phyloP scores from a whole-genome alignment of 1,140 invertebrate species.

The Atopsyche davidsoni region DNA sequence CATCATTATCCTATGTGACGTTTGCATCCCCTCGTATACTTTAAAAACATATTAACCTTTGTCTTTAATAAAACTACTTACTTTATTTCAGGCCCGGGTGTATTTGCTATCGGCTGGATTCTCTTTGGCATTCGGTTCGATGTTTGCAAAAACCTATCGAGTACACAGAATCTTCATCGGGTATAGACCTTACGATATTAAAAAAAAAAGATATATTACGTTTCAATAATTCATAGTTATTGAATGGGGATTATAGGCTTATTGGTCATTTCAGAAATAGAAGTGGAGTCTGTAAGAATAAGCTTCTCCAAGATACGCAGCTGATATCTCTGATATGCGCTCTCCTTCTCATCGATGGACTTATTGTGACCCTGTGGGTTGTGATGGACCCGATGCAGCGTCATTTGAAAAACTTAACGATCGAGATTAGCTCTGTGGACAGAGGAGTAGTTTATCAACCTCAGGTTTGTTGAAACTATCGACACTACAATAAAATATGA shows the following conservation, averaged over 20 bases:
- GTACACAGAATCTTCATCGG: conserved; percentile 79
- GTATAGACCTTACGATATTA: conserved; percentile 36
- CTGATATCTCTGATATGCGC: conserved; percentile 73
- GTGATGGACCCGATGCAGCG: conserved; percentile 78
- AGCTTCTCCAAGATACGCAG: conserved; percentile 78
- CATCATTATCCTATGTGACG: too few relatives aligned
- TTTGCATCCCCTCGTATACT: too few relatives aligned
- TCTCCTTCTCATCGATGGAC: conserved; percentile 68
- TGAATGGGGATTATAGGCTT: conserved; percentile 1
- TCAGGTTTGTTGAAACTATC: conserved; percentile 54
- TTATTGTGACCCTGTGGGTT: conserved; percentile 76
- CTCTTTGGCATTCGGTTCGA: conserved; percentile 80
- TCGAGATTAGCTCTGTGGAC: conserved; percentile 69
- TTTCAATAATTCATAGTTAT: conserved; percentile 2
- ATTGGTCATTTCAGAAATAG: conserved; percentile 40
- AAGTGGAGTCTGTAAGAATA: conserved; percentile 54
- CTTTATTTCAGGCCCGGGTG: conserved; percentile 66
- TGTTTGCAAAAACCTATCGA: conserved; percentile 85
- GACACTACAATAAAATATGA: background rate
- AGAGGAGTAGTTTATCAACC: conserved; percentile 78
- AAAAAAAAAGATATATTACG: background rate
- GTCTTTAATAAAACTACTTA: too few relatives aligned
- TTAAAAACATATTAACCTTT: too few relatives aligned
- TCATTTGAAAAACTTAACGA: conserved; percentile 74
- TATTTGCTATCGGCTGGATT: conserved; percentile 83